Base-by-base conservation (phyloP, 2,888 invertebrate species). In the Apocheima hispidaria region DNA sequence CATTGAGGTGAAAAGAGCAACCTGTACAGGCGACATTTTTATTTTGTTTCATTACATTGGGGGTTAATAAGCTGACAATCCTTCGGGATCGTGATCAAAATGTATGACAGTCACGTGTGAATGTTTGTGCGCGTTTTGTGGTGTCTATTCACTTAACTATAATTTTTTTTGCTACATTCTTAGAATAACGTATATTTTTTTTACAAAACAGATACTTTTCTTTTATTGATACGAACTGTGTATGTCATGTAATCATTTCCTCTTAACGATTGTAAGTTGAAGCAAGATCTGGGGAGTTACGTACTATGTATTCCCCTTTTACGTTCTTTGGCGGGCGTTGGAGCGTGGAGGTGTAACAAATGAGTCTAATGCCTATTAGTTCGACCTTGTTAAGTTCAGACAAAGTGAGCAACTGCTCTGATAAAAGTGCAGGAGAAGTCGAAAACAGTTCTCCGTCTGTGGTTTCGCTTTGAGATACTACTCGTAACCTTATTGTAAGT, bases 341-440 rank as follows among this genome's bases (percentile, higher is more conserved):
- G 81, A 87, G 84, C 87, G 83, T 84, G 76, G 84, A 86, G 83
- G 86, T 85, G 87, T 87, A 86, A 87, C 87, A 84, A 87, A 87
- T 86, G 87, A 86, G 84, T 83, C 82, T 87, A 86, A 86, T 85
- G 86, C 87, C 86, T 86, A 87, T 87, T 87, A 87, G 87, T 87
- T 87, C 87, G 87, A 87, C 86, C 83, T 86, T 87, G 87, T 87
- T 87, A 87, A 87, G 86, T 86, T 84, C 85, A 82, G 83, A 86
- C 84, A 84, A 85, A 87, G 86, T 82, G 85, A 82, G 79, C 82
- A 76, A 78, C 79, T 80, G 81, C 71, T 77, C 79, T 74, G 78
- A 79, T 75, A 78, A 83, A 83, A 82, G 77, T 80, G 79, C 77
- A 81, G 75, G 75, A 78, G 79, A 84, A 81, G 78, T 80, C 81